phyloP scores from a whole-genome alignment of 2,113 vertebrate genomes.

The Cervus canadensis region DNA sequence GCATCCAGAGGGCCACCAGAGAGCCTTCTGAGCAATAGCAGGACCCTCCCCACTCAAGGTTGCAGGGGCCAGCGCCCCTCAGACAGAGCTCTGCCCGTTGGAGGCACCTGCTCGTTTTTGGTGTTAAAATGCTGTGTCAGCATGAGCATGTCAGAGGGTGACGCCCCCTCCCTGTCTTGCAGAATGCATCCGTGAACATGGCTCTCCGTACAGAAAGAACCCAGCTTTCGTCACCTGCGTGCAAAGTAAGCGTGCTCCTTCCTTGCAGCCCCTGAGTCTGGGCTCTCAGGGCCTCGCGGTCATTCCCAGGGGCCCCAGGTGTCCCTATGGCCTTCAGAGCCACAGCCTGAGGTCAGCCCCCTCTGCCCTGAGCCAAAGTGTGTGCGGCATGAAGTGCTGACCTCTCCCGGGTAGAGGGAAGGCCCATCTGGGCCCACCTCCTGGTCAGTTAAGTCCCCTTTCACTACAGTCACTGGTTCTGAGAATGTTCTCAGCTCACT shows the following conservation, averaged over 20 bases:
- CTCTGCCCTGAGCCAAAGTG: neutral
- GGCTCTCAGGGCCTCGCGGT: neutral
- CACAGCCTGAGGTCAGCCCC: neutral
- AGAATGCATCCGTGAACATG: slow-evolving; percentile 89
- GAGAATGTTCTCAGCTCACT: neutral
- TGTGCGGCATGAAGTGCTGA: fast-evolving
- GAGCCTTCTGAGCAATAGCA: neutral
- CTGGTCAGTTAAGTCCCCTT: neutral
- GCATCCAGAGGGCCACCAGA: neutral
- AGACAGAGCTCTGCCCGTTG: neutral
- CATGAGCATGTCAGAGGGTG: neutral
- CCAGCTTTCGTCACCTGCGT: slow-evolving; percentile 91
- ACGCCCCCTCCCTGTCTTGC: slow-evolving; percentile 64
- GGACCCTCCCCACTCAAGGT: neutral
- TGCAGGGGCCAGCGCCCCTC: neutral
- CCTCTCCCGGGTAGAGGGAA: neutral
- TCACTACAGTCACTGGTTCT: fast-evolving
- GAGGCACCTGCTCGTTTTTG: neutral
- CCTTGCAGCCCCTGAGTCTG: neutral
- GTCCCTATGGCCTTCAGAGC: neutral
- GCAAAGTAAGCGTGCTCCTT: slow-evolving; percentile 89
- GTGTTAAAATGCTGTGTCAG: neutral
- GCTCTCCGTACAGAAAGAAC: slow-evolving; percentile 83
- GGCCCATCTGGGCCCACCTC: neutral
- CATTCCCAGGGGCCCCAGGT: neutral